Conservation (phyloP, 2,888 invertebrate species). For the Chymomyza procnemis region DNA sequence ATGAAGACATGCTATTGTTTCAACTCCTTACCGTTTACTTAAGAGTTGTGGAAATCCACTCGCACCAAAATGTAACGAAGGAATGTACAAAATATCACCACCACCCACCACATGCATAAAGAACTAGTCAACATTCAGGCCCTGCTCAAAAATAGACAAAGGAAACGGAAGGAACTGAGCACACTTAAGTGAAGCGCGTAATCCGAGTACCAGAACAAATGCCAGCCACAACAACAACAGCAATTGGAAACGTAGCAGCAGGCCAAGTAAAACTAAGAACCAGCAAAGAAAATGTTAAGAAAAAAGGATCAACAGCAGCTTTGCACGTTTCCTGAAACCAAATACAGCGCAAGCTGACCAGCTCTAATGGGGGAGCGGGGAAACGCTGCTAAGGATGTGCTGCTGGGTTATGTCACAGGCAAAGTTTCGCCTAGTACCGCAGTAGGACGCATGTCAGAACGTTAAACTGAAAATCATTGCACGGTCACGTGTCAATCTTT, state of each 20-base stretch:
- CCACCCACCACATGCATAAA: conserved; percentile 13
- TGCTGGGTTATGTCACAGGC: conserved; percentile 43
- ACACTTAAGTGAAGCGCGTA: conserved; percentile 74
- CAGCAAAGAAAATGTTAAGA: conserved; percentile 53
- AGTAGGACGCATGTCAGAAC: conserved; percentile 61
- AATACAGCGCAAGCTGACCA: conserved; percentile 34
- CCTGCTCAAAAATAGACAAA: conserved; percentile 26
- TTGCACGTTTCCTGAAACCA: conserved; percentile 65
- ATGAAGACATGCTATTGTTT: conserved; percentile 53
- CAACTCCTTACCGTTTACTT: conserved; percentile 12
- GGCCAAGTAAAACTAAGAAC: conserved; percentile 6
- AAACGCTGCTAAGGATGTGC: neutral
- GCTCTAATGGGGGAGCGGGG: too few relatives aligned
- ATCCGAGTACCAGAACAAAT: conserved; percentile 72
- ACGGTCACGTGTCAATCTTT: conserved; percentile 77
- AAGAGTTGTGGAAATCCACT: conserved; percentile 48
- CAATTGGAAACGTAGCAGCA: neutral
- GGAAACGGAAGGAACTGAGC: conserved; percentile 63
- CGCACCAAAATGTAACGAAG: conserved; percentile 34
- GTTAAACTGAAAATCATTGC: conserved; percentile 76
- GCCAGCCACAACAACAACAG: conserved; percentile 39
- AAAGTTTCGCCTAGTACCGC: conserved; percentile 15
- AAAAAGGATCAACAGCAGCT: conserved; percentile 66
- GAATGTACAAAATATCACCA: conserved; percentile 29
- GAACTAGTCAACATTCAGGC: conserved; percentile 5